These are phyloP conservation scores for Drosophila seclusa DNA, from an alignment of 2,888 invertebrate genomes.

Conservation along the genomic window DNA sequence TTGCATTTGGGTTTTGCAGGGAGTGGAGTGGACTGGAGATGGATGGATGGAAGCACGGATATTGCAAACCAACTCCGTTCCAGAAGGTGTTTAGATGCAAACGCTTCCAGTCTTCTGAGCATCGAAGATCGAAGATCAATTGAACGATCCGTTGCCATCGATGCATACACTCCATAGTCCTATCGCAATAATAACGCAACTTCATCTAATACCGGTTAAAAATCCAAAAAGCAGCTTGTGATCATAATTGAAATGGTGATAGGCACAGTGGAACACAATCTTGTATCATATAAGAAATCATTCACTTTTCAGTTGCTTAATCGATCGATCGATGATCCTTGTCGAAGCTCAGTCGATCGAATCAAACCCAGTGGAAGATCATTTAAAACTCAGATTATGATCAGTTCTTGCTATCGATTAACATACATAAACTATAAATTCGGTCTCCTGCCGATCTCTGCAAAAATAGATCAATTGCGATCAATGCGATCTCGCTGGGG, in stretches of 20 bases:
- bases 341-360: slow-evolving; percentile 23
- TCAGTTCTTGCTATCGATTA: slow-evolving; percentile 1
- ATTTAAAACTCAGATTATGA: not conserved
- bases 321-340: not conserved
- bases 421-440: not conserved
- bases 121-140: slow-evolving; percentile 38
- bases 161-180: slow-evolving; percentile 8
- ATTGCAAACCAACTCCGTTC: slow-evolving; percentile 54
- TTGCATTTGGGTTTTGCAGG: not conserved
- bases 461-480: slow-evolving; percentile 28
- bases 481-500: slow-evolving; percentile 8
- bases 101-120: slow-evolving; percentile 81
- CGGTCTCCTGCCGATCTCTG: not conserved
- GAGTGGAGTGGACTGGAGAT: not conserved
- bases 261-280: slow-evolving; percentile 53
- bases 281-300: slow-evolving; percentile 1
- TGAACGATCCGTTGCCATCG: slow-evolving; percentile 43
- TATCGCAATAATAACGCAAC: slow-evolving; percentile 45
- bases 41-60: not conserved
- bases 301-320: not conserved
- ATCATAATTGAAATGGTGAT: slow-evolving; percentile 66
- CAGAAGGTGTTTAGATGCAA: slow-evolving; percentile 81
- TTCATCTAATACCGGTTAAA: slow-evolving; percentile 42
- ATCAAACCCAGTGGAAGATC: slow-evolving; percentile 5
- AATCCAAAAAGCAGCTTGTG: slow-evolving; percentile 47